These are phyloP conservation scores for Eutrigla gurnardus DNA, from an alignment of 2,797 vertebrate species.

Conservation along the genomic window DNA sequence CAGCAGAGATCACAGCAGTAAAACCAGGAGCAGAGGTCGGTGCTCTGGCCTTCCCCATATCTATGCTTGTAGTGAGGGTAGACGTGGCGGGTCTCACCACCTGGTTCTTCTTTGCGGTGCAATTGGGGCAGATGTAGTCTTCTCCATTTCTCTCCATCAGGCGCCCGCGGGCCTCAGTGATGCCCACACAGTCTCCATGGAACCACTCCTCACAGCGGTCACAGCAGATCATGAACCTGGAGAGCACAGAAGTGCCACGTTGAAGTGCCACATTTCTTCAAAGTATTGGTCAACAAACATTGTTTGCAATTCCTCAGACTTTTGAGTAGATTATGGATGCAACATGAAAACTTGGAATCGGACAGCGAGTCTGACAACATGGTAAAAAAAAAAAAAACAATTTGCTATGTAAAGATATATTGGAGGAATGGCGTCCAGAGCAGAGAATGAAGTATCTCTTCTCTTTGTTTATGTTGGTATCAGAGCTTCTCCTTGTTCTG, in stretches of 20 bases:
- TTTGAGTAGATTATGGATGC: background rate
- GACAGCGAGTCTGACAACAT: background rate
- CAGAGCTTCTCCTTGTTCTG: background rate
- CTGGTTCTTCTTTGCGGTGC: slow-evolving; percentile 91
- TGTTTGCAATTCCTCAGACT: background rate
- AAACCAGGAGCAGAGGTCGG: background rate
- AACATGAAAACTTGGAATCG: background rate
- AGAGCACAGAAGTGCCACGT: slow-evolving; percentile 40
- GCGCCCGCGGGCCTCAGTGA: slow-evolving; percentile 95
- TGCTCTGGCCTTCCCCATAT: slow-evolving; percentile 77
- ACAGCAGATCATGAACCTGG: slow-evolving; percentile 99
- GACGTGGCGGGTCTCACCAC: slow-evolving; percentile 71
- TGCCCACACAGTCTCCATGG: slow-evolving; percentile 98
- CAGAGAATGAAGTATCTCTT: background rate
- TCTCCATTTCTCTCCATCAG: slow-evolving; percentile 97
- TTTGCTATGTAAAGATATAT: background rate
- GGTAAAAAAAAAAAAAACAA: background rate
- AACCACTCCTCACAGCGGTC: slow-evolving; percentile 99
- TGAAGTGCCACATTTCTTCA: background rate
- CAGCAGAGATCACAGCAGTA: background rate
- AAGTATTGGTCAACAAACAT: background rate
- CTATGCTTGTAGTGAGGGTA: slow-evolving; percentile 61
- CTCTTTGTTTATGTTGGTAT: background rate
- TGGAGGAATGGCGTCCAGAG: background rate
- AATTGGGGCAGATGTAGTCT: slow-evolving; percentile 99